Conservation (phyloP, 2,113 vertebrate genomes). For the Morone saxatilis region DNA sequence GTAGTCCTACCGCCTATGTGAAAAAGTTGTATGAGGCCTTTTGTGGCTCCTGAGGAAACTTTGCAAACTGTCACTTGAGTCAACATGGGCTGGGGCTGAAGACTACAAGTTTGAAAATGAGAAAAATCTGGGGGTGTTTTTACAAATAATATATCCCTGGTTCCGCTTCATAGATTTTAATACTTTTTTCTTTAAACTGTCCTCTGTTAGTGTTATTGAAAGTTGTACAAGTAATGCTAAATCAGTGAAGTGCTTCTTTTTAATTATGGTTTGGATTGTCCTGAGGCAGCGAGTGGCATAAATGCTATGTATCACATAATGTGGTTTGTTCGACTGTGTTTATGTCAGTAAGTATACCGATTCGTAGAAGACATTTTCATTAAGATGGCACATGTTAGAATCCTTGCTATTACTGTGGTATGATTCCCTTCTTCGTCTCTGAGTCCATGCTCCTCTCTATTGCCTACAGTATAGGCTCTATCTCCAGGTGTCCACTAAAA, state of each 20-base stretch:
- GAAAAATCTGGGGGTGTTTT: too few species aligned
- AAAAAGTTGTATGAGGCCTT: background rate
- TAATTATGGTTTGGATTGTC: constrained; percentile 2
- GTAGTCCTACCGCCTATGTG: background rate
- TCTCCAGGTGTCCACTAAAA: constrained; percentile 12
- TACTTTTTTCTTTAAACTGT: background rate
- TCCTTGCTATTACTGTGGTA: background rate
- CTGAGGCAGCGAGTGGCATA: background rate
- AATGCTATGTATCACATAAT: background rate
- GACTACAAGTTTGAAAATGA: too few species aligned
- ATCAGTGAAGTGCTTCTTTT: background rate
- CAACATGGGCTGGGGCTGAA: background rate
- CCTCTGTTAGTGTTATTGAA: background rate
- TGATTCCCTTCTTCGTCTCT: background rate
- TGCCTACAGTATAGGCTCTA: background rate
- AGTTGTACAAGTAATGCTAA: background rate
- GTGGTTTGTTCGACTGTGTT: background rate
- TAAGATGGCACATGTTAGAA: constrained; percentile 3
- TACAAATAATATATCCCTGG: background rate
- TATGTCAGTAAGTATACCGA: background rate
- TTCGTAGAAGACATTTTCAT: background rate
- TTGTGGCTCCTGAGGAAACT: background rate
- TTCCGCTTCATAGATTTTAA: background rate
- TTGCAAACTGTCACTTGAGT: background rate
- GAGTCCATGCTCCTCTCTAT: background rate